Base-by-base conservation (phyloP, 1,140 invertebrate genomes). In the Steinernema khuongi region DNA sequence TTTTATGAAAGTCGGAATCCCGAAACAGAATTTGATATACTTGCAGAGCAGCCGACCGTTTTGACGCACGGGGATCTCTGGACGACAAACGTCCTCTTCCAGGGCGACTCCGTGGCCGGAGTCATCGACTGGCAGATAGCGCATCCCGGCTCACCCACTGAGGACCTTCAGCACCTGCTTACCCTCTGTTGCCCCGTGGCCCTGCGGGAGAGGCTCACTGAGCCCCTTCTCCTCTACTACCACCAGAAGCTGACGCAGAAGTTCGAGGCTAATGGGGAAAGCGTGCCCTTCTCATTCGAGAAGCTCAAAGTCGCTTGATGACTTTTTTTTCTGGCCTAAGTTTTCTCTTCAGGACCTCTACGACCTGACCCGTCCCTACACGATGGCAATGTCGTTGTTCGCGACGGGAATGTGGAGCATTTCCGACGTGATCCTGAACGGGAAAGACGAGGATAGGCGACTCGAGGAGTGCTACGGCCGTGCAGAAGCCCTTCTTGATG, bases 91-190 rank as follows among this genome's bases (percentile, higher is more conserved):
- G 31, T 69, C 2, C 19, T 69, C 14, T 69, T 32, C 31, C 14
- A 69, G 4, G 68, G 68, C 68, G 68, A 69, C 68, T 33, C 31
- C 14, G 19, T 69, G 14, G 41, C 14, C 4, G 41, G 68, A 19
- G 30, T 69, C 68, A 69, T 69, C 28, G 68, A 69, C 28, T 69
- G 68, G 68, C 68, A 69, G 26, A n/a, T 69, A 4, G 68, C 28
- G 68, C 68, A 50, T 50, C 68, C 68, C 31, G 41, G 11, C 14
- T 30, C 14, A 30, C 31, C 41, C 4, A 69, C 68, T 19, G 68
- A 69, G 28, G 68, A 69, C 22, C 41, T 69, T 2, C 68, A 33
- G 19, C 31, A 50, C n/a, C 11, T 69, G 7, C 4, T 69, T 11
- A 50, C 11, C 68, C 7, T 22, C 2, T 69, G 68, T 50, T 32